These are phyloP conservation scores for Acrocephalus kingi DNA, from an alignment of 2,113 vertebrate genomes.

Conservation along the genomic window DNA sequence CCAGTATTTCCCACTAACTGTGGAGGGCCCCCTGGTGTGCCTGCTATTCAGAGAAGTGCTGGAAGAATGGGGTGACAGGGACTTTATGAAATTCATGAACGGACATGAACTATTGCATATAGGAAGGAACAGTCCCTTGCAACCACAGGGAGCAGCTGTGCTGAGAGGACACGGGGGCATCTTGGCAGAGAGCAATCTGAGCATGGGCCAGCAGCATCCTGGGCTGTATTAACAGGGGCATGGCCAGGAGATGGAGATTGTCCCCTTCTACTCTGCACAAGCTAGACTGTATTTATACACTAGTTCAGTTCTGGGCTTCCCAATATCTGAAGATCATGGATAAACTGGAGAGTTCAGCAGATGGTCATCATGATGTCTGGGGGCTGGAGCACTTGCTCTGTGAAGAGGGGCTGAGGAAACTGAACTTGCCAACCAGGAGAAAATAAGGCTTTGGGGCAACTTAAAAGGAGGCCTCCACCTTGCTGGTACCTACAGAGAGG, in stretches of 20 bases:
- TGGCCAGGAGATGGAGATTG: neutral
- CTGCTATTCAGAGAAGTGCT: neutral
- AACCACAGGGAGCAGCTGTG: neutral
- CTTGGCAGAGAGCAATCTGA: neutral
- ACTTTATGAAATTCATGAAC: neutral
- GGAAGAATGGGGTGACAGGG: neutral
- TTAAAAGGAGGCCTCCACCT: neutral
- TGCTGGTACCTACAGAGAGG: neutral
- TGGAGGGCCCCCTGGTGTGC: neutral
- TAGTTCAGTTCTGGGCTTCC: neutral
- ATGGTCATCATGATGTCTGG: neutral
- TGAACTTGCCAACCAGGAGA: neutral
- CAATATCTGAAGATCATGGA: neutral
- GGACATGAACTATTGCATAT: rapidly evolving
- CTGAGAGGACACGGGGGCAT: neutral
- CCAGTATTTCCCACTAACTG: neutral
- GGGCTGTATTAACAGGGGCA: neutral
- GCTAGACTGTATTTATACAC: neutral
- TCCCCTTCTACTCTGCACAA: neutral
- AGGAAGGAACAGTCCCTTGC: neutral
- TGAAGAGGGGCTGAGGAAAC: neutral
- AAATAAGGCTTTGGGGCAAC: neutral
- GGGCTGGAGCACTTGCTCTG: neutral
- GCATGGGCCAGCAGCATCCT: neutral
- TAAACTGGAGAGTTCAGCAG: neutral